phyloP scores from a whole-genome alignment of 2,888 invertebrate genomes.

The Temnothorax unifasciatus region DNA sequence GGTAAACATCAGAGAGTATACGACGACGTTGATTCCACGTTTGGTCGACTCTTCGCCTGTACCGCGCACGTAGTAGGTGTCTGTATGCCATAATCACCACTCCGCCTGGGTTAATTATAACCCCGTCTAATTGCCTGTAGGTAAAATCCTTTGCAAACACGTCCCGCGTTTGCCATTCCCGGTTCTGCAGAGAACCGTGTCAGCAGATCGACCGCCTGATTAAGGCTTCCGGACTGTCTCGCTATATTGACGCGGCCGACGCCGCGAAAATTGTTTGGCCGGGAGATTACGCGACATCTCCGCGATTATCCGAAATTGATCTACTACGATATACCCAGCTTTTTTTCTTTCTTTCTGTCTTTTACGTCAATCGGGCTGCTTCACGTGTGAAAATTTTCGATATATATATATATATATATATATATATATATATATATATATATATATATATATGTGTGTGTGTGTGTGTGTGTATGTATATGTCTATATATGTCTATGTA shows the following conservation, averaged over 20 bases:
- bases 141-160: constrained; percentile 58
- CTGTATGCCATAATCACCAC: constrained; percentile 61
- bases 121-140: constrained; percentile 66
- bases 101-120: constrained; percentile 70
- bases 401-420: neutral
- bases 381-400: constrained; percentile 17
- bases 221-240: constrained; percentile 37
- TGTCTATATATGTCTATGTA: neutral
- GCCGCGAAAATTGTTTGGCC: constrained; percentile 9
- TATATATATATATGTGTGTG: neutral
- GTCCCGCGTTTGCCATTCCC: constrained; percentile 23
- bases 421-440: too few relatives aligned
- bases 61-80: constrained; percentile 40
- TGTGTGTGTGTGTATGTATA: too few relatives aligned
- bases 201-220: constrained; percentile 48
- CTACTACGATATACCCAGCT: neutral
- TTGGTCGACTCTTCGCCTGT: constrained; percentile 55
- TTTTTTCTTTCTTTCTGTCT: neutral
- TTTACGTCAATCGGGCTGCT: neutral
- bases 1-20: constrained; percentile 65
- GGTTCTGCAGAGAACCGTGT: neutral
- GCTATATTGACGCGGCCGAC: neutral
- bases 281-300: neutral
- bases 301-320: constrained; percentile 30
- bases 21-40: constrained; percentile 55